These are phyloP conservation scores for Neoniphon sammara DNA, from an alignment of 2,797 vertebrate genomes.

Conservation along the genomic window DNA sequence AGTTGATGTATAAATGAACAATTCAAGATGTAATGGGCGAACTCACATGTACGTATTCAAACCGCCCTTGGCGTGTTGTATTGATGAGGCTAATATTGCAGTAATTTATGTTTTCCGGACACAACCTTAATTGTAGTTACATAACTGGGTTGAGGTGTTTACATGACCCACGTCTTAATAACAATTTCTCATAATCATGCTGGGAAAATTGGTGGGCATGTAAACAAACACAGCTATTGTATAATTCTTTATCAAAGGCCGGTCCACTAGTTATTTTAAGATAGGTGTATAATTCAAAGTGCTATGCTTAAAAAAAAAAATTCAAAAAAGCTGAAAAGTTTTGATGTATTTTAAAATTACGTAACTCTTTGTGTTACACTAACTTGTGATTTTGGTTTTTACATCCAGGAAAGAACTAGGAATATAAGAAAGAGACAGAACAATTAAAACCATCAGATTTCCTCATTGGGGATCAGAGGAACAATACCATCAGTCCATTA, in stretches of 20 bases:
- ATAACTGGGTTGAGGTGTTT: background rate
- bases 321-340: no score
- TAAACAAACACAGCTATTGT: background rate
- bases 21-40: slow-evolving; percentile 23
- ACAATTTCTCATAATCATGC: background rate
- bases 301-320: no score
- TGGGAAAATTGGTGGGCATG: background rate
- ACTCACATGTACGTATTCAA: slow-evolving; percentile 24
- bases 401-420: no score
- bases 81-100: slow-evolving; percentile 17
- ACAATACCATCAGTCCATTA: background rate
- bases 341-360: no score
- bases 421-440: background rate
- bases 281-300: background rate
- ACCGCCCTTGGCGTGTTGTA: background rate
- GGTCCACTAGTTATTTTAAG: background rate
- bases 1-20: slow-evolving; percentile 46
- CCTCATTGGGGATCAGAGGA: no score
- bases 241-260: background rate
- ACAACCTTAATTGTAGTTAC: background rate
- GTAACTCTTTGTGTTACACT: no score
- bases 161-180: background rate
- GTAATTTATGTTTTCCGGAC: slow-evolving; percentile 14
- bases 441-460: background rate
- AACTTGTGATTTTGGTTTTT: no score